A percentile compares a stretch with the other conserved stretches of the same genome.
Conservation (phyloP, 2,888 invertebrate genomes). For the Halictus ligatus region DNA sequence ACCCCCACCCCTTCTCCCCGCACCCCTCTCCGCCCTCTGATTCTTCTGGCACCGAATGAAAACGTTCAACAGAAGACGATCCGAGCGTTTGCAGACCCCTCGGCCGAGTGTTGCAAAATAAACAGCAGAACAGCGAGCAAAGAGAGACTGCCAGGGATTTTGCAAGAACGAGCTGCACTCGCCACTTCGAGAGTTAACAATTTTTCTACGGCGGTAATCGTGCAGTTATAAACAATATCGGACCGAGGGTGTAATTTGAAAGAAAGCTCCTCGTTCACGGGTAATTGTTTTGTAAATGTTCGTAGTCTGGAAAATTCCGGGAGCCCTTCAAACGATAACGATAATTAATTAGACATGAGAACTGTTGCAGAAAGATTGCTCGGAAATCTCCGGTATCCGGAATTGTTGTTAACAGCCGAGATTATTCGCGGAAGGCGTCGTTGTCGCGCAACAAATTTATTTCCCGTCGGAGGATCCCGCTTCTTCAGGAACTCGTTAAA, state of each 20-base stretch:
- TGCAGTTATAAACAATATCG: too few relatives aligned
- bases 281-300: too few relatives aligned
- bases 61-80: not conserved
- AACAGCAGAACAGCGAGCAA: not conserved
- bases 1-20: not conserved
- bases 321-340: too few relatives aligned
- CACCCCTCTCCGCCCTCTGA: not conserved
- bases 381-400: not conserved
- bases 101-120: not conserved
- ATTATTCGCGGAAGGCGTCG: not conserved
- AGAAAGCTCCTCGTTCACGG: too few relatives aligned
- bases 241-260: not conserved
- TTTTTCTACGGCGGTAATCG: too few relatives aligned
- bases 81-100: not conserved
- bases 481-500: constrained; percentile 14
- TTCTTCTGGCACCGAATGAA: not conserved
- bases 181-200: not conserved
- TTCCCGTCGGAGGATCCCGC: not conserved
- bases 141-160: not conserved
- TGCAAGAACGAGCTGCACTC: not conserved
- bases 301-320: too few relatives aligned
- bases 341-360: too few relatives aligned
- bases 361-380: not conserved
- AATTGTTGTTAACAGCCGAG: not conserved
- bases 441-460: not conserved